Evolutionary conservation across 2,888 invertebrate genomes (phyloP), one percentile per base, ranked within the genome.

Genomic region (Pseudoips prasinana): DNA sequence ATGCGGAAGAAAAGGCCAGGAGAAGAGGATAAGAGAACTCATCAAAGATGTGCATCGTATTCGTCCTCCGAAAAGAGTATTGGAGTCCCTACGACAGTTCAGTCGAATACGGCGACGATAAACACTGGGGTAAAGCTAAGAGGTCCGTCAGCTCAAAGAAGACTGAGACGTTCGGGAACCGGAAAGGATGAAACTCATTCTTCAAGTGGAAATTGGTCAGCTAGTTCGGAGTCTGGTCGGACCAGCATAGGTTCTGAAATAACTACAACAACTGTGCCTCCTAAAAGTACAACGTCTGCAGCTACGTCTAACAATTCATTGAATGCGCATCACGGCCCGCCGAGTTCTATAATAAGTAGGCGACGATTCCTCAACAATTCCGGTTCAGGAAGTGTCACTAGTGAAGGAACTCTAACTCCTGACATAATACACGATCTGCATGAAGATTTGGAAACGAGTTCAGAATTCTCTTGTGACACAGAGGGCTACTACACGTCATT

Each of bases 401-500:
- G 95, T 57, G 95, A 95, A 79, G 95, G 95, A 10, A 95, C 95
- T 2, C 86, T 95, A 18, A 95, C 95, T 1, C 95, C 95, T 28
- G 94, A 96, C 78, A 92, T 95, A 29, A 95, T 94, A 45, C 93
- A 94, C 58, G 92, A 96, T 71, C 89, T 94, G 46, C 92, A 94
- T 50, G 95, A 96, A 73, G 96, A 96, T 69, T 92, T 94, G 29
- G 96, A 96, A 82, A 95, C 95, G 1, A 95, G 95, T 56, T 97
- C 97, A 0, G 95, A 96, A 38, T 98, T 97, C 76, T 98, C 98
- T 1, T 96, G 98, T 69, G 98, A 98, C 70, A 97, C 97, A 1
- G 98, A 98, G 82, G 98, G 98, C 4, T 98, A 98, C 77, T 98
- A 97, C 75, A 98, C 98, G 0, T 98, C 98, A 9, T 98, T 98